phyloP scores from a whole-genome alignment of 1,140 invertebrate species.

The Pseudomyrmex cubaensis region DNA sequence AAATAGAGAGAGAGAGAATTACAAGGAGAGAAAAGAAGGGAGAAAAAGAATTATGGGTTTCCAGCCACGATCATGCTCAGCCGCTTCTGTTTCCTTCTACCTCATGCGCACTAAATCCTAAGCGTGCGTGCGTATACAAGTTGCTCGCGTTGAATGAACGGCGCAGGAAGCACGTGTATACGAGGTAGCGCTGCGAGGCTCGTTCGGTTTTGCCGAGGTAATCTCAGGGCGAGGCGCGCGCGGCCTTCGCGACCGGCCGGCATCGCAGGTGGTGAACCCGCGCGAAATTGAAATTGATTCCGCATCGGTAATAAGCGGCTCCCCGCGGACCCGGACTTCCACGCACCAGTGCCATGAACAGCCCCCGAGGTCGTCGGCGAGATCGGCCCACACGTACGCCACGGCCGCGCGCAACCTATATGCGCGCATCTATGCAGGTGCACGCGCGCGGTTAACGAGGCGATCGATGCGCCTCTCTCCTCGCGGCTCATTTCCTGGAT shows the following conservation, averaged over 20 bases:
- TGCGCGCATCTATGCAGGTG: conserved; percentile 42
- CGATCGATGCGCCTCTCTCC: conserved; percentile 55
- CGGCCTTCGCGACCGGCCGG: conserved; percentile 56
- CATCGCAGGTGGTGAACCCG: conserved; percentile 73
- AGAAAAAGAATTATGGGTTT: background rate
- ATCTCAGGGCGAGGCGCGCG: conserved; percentile 62
- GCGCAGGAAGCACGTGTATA: background rate
- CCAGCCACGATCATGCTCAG: background rate
- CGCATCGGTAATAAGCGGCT: conserved; percentile 76
- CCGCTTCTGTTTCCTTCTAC: background rate
- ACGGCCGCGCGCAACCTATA: conserved; percentile 22
- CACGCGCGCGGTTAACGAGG: conserved; percentile 47
- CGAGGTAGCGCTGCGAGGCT: conserved; percentile 41
- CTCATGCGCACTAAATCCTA: conserved; percentile 17
- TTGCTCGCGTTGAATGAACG: conserved; percentile 45
- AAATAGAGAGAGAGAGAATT: background rate
- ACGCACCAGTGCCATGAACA: conserved; percentile 59
- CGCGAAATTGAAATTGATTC: conserved; percentile 78
- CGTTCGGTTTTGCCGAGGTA: conserved; percentile 57
- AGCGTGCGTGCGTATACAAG: conserved; percentile 5
- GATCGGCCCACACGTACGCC: conserved; percentile 56
- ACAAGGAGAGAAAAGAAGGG: background rate
- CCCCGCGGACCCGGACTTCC: conserved; percentile 61
- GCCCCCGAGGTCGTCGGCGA: conserved; percentile 62
- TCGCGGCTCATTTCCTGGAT: conserved; percentile 22